Evolutionary conservation across 2,888 invertebrate genomes (phyloP).

Genomic region (Periphyllus acericola): DNA sequence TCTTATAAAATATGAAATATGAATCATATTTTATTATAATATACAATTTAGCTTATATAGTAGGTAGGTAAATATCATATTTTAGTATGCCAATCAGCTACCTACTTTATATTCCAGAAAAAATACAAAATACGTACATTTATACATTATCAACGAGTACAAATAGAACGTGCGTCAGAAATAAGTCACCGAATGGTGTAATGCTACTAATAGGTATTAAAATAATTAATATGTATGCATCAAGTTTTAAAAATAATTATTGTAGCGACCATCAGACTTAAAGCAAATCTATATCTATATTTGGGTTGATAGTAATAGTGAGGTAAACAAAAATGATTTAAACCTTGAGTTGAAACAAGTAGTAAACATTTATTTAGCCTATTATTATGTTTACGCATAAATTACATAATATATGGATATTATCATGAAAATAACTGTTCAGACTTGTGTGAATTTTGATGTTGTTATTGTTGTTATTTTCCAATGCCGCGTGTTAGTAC

Average conservation of each 20-base stretch:
- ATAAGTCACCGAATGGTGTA: background rate
- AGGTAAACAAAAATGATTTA: conserved; percentile 40
- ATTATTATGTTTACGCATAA: background rate
- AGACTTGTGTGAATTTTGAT: background rate
- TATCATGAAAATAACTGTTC: background rate
- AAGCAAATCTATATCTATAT: background rate
- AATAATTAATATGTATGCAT: background rate
- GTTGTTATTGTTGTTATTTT: conserved; percentile 17
- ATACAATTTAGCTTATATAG: too few species aligned
- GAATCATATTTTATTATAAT: too few species aligned
- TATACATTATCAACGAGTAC: background rate
- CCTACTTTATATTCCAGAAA: too few species aligned
- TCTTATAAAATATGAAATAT: too few species aligned
- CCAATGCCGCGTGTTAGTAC: background rate
- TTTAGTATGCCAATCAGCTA: too few species aligned
- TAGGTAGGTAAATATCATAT: too few species aligned
- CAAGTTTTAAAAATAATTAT: conserved; percentile 15
- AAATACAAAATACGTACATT: too few species aligned
- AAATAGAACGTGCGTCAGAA: conserved; percentile 1
- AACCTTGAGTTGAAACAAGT: conserved; percentile 47
- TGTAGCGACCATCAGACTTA: background rate
- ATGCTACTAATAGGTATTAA: background rate
- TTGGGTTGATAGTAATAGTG: conserved; percentile 21
- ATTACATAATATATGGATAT: background rate
- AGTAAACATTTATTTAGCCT: conserved; percentile 10